Evolutionary conservation across 23 tunicate species (phyloP), one percentile per base, ranked within the genome.

Genomic region (Halocynthia roretzi): DNA sequence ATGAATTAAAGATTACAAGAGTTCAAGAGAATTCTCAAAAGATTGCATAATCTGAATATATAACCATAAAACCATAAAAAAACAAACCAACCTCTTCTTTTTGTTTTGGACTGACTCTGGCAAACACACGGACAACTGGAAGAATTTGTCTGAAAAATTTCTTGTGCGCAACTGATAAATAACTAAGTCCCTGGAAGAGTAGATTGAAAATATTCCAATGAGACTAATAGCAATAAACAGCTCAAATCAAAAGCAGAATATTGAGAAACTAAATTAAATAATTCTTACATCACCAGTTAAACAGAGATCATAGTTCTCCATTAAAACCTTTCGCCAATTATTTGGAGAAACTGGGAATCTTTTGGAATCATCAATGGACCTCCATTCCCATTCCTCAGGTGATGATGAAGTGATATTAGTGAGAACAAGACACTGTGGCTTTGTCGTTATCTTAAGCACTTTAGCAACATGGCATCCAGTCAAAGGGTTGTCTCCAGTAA

Each of bases 401-500:
- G 55, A 44, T 31, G n/a, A 50, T 9, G 40, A 71, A 31, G 19
- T 19, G 11, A 19, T 60, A 8, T 76, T 56, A 11, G 88, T 78
- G 14, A 89, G 67, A 53, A 89, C 76, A 9, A 89, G 72, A 21
- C 82, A 73, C 63, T 61, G 17, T 50, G 72, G 51, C 66, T 82
- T 85, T 62, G 81, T 22, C 50, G 78, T 61, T 48, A 92, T 87
- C 6, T 71, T 70, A 0, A 92, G 61, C 56, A 86, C 90, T 76
- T 70, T 94, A 5, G 97, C 99, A 44, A 94, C 99, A 78, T 94
- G 87, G 71, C 94, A 85, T 44, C 96, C 99, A 9, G 99, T 94
- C 80, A 94, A 67, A 8, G 95, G 95, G 72, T 89, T 89, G 71
- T 94, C 99, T 7, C 99, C 99, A 14, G 99, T 94, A 31, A 94